phyloP scores from a whole-genome alignment of 2,797 vertebrate genomes.

The Melanotaenia pygmaea region DNA sequence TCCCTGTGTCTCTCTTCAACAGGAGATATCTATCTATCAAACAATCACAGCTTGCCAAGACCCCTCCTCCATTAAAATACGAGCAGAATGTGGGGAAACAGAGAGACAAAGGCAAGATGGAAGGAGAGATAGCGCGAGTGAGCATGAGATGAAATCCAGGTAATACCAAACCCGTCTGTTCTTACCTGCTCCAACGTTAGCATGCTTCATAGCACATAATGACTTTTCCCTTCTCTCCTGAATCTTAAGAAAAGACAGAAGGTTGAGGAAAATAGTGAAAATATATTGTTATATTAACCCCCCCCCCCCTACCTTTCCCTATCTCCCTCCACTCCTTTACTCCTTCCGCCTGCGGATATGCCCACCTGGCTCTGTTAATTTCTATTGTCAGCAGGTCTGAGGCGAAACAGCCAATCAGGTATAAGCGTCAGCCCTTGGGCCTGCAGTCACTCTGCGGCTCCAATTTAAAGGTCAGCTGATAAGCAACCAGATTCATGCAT shows the following conservation, averaged over 20 bases:
- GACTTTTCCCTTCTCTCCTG: slow-evolving; percentile 75
- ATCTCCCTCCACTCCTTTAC: slow-evolving; percentile 48
- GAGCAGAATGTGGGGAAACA: slow-evolving; percentile 31
- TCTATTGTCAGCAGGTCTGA: slow-evolving; percentile 83
- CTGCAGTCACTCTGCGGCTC: slow-evolving; percentile 75
- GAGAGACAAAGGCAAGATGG: slow-evolving; percentile 34
- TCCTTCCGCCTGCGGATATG: slow-evolving; percentile 71
- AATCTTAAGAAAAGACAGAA: slow-evolving; percentile 73
- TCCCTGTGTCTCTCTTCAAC: slow-evolving; percentile 54
- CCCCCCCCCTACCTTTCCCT: slow-evolving; percentile 26
- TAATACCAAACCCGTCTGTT: slow-evolving; percentile 59
- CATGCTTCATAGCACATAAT: slow-evolving; percentile 83
- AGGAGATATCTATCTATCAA: slow-evolving; percentile 74
- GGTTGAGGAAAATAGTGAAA: slow-evolving; percentile 69
- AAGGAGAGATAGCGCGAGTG: slow-evolving; percentile 50
- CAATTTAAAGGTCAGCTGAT: slow-evolving; percentile 88
- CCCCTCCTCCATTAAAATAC: slow-evolving; percentile 56
- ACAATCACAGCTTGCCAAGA: slow-evolving; percentile 67
- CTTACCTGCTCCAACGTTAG: slow-evolving; percentile 63
- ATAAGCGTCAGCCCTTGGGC: slow-evolving; percentile 72
- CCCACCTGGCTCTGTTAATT: slow-evolving; percentile 77
- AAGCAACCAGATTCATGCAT: slow-evolving; percentile 82
- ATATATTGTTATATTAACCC: slow-evolving; percentile 72
- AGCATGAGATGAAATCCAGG: slow-evolving; percentile 70
- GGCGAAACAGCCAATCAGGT: slow-evolving; percentile 77